Evolutionary conservation across 2,113 vertebrate species (phyloP).

Genomic region (Bufo bufo): DNA sequence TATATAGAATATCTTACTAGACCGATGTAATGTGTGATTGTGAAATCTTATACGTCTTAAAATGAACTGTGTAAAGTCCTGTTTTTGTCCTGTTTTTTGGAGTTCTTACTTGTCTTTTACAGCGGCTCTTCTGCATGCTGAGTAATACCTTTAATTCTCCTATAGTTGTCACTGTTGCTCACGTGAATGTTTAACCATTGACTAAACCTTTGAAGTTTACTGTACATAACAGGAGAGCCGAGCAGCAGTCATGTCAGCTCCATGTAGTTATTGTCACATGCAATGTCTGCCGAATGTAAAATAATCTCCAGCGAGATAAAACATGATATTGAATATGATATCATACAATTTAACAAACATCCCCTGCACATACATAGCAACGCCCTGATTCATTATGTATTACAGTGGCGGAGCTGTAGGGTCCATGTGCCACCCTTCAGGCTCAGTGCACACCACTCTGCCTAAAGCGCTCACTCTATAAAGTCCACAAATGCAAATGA

Average conservation of each 20-base stretch:
- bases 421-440: too few species aligned
- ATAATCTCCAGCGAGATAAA: background rate
- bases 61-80: background rate
- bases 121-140: background rate
- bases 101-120: too few species aligned
- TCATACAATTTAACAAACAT: background rate
- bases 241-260: background rate
- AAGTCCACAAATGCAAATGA: too few species aligned
- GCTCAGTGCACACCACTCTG: too few species aligned
- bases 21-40: background rate
- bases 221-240: background rate
- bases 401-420: too few species aligned
- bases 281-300: background rate
- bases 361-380: background rate
- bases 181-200: background rate
- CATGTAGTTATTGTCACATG: background rate
- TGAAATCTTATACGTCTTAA: background rate
- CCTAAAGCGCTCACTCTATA: too few species aligned
- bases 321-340: background rate
- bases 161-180: conserved; percentile 24
- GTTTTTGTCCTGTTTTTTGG: too few species aligned
- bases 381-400: background rate
- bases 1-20: background rate
- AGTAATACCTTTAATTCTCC: conserved; percentile 20
- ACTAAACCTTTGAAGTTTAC: conserved; percentile 12